These are phyloP conservation scores for Sitobion miscanthi DNA, from an alignment of 1,140 invertebrate genomes.

Conservation along the genomic window DNA sequence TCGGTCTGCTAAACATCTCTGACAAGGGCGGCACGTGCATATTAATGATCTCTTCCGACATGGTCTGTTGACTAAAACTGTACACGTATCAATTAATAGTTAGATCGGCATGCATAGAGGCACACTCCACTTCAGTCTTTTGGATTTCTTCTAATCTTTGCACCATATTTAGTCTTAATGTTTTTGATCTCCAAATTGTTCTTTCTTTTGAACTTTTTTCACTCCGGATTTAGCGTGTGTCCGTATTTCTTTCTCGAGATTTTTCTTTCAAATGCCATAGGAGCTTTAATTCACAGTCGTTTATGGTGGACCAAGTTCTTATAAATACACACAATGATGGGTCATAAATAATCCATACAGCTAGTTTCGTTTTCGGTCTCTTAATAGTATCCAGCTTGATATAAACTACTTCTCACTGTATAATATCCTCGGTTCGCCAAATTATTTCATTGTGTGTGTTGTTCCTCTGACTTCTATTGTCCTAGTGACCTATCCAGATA, in stretches of 20 bases:
- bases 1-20: not conserved
- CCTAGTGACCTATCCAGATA: too few relatives aligned
- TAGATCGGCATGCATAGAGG: not conserved
- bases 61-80: not conserved
- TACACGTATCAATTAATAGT: not conserved
- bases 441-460: not conserved
- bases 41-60: not conserved
- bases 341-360: not conserved
- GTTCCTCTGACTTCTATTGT: not conserved
- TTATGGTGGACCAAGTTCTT: not conserved
- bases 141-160: too few relatives aligned
- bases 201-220: not conserved
- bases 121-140: too few relatives aligned
- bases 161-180: not conserved
- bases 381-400: not conserved
- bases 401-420: not conserved
- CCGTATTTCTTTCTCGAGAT: not conserved
- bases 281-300: not conserved
- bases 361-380: not conserved
- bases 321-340: not conserved
- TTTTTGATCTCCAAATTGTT: not conserved
- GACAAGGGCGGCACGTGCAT: too few relatives aligned
- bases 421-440: not conserved
- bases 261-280: not conserved
- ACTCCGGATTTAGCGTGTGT: not conserved